These are phyloP conservation scores for Tiliacea aurago DNA, from an alignment of 2,888 invertebrate genomes.

Conservation along the genomic window DNA sequence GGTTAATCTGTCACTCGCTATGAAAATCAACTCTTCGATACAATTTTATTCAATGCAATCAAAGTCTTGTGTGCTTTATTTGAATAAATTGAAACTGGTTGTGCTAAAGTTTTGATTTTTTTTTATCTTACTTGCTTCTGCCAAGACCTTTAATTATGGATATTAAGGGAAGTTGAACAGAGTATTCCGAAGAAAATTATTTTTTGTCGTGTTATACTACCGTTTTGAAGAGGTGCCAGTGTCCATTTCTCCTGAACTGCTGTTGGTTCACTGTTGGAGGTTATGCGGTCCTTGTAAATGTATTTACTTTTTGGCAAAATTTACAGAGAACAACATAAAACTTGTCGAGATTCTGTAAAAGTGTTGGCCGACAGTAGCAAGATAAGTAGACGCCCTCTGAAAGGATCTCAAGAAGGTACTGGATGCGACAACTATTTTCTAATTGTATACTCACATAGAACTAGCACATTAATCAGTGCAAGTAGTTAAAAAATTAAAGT, in stretches of 20 bases:
- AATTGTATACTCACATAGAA: too few species aligned
- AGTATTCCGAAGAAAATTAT: not conserved
- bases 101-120: not conserved
- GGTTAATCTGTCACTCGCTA: constrained; percentile 53
- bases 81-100: constrained; percentile 26
- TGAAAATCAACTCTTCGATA: constrained; percentile 47
- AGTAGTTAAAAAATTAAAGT: too few species aligned
- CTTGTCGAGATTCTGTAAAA: constrained; percentile 50
- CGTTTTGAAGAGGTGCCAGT: not conserved
- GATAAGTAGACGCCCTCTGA: constrained; percentile 40
- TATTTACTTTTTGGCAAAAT: constrained; percentile 19
- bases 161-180: too few species aligned
- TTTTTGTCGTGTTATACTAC: not conserved
- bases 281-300: not conserved
- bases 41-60: constrained; percentile 35
- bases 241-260: not conserved
- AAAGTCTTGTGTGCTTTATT: constrained; percentile 17
- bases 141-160: not conserved
- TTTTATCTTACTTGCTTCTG: not conserved
- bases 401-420: constrained; percentile 18
- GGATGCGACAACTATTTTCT: constrained; percentile 1
- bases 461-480: too few species aligned
- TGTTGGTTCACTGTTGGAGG: not conserved
- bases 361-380: constrained; percentile 52
- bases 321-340: constrained; percentile 40